Base-by-base conservation (phyloP, 2,797 vertebrate species). In the Pangasius sanitwongsei region DNA sequence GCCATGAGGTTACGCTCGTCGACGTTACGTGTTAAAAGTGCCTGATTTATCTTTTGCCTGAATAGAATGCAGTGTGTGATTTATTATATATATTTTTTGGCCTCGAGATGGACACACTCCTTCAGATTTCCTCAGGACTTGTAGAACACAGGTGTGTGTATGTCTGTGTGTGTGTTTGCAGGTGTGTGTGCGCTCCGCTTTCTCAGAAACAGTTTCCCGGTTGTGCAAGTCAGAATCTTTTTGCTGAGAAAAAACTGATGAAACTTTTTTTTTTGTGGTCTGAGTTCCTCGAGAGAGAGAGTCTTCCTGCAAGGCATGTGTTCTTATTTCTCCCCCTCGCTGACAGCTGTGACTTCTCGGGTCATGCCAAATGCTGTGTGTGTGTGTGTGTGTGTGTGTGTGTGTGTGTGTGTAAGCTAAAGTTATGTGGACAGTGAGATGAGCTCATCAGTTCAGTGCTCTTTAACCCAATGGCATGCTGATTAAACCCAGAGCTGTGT, bases 241-340 rank as follows among this genome's bases (percentile, higher is more conserved):
- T 53, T 85, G 23, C 57, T 63, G 37, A 86, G 57, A 48, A 31
- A 44, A 50, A 74, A 72, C 4, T 85, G 87, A 20, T 67, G 59
- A 44, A 44, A 44, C 44, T 44, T 44, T 44, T 50, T 50, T 6
- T 23, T 53, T 69, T 69, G 53, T 57, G 55, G 50, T 75, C 74
- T 28, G 80, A 74, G 69, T 89, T 83, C 85, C 77, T 89, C 65
- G n/a, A n/a, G 85, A 86, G 85, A 89, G 85, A 86, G 85, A 89
- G 85, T 89, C 69, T 86, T 48, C 23, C 85, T 86, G 41, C 31
- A 86, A n/a, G 7, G 9, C 70, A 44, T 59, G 34, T 53, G 61
- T 72, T 41, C 37, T 88, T 9, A 13, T 57, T 70, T 81, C 16
- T 82, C 18, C 6, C 25, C 44, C 55, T 82, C 4, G 4, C 53